Percentiles rank a stretch among this genome's conserved stretches.
These are phyloP conservation scores for Synergus laeviventris DNA, from an alignment of 2,888 invertebrate genomes.

Conservation along the genomic window DNA sequence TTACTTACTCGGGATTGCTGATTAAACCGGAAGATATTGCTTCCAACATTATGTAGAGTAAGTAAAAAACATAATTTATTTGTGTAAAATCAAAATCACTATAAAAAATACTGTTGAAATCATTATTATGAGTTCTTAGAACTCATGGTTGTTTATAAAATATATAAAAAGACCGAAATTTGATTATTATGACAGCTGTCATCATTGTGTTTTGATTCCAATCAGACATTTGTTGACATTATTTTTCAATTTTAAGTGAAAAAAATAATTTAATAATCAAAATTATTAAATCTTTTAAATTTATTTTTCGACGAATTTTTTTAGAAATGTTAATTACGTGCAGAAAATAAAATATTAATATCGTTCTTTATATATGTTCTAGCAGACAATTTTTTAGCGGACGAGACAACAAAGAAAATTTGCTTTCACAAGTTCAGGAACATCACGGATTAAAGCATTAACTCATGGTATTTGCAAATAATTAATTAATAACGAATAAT, in stretches of 20 bases:
- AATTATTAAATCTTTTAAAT: not conserved
- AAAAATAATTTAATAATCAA: not conserved
- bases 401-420: not conserved
- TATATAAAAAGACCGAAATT: not conserved
- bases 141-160: not conserved
- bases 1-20: conserved; percentile 10
- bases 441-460: not conserved
- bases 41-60: conserved; percentile 16
- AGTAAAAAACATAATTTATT: not conserved
- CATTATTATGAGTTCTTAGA: not conserved
- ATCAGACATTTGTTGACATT: not conserved
- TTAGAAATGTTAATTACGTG: not conserved
- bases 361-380: not conserved
- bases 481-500: not conserved
- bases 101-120: not conserved
- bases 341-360: not conserved
- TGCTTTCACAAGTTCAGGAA: too few species aligned
- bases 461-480: not conserved
- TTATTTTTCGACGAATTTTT: not conserved
- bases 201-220: not conserved
- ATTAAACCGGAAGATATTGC: not conserved
- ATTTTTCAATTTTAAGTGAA: not conserved
- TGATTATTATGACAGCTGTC: not conserved
- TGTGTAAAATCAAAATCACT: not conserved
- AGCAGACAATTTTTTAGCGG: not conserved